A percentile compares a stretch with the other conserved stretches of the same genome.
phyloP scores from a whole-genome alignment of 1,140 invertebrate genomes.

The Drosophila guanche region DNA sequence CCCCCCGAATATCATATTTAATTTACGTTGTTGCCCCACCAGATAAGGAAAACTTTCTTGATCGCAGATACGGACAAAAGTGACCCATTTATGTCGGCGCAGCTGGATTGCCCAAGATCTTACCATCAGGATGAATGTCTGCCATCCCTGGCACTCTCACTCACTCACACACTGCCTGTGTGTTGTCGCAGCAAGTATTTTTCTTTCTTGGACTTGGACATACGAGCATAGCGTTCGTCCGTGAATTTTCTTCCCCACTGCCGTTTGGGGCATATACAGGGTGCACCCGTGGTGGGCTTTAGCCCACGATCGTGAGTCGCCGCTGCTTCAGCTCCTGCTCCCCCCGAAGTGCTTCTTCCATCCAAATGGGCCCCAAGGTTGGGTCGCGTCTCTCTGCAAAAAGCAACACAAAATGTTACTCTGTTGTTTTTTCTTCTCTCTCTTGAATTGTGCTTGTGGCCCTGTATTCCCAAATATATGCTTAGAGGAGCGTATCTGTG shows the following conservation, averaged over 20 bases:
- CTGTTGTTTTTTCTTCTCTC: slow-evolving; percentile 23
- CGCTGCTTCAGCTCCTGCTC: background rate
- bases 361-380: slow-evolving; percentile 45
- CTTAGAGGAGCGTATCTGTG: slow-evolving; percentile 31
- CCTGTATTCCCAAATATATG: slow-evolving; percentile 69
- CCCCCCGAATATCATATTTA: slow-evolving; percentile 62
- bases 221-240: slow-evolving; percentile 66
- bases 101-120: slow-evolving; percentile 14
- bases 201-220: slow-evolving; percentile 81
- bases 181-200: slow-evolving; percentile 80
- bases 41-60: slow-evolving; percentile 54
- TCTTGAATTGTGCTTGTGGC: slow-evolving; percentile 46
- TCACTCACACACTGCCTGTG: slow-evolving; percentile 6
- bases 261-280: slow-evolving; percentile 43
- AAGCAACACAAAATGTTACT: slow-evolving; percentile 41
- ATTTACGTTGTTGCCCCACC: slow-evolving; percentile 46
- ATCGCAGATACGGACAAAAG: slow-evolving; percentile 26
- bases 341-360: background rate
- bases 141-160: slow-evolving; percentile 48
- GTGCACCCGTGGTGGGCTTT: slow-evolving; percentile 1
- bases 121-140: no score
- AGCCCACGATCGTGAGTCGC: slow-evolving; percentile 30
- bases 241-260: slow-evolving; percentile 65
- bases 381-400: slow-evolving; percentile 30
- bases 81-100: slow-evolving; percentile 34